Conservation (phyloP, 2,113 vertebrate genomes). For the Tamias sibiricus region DNA sequence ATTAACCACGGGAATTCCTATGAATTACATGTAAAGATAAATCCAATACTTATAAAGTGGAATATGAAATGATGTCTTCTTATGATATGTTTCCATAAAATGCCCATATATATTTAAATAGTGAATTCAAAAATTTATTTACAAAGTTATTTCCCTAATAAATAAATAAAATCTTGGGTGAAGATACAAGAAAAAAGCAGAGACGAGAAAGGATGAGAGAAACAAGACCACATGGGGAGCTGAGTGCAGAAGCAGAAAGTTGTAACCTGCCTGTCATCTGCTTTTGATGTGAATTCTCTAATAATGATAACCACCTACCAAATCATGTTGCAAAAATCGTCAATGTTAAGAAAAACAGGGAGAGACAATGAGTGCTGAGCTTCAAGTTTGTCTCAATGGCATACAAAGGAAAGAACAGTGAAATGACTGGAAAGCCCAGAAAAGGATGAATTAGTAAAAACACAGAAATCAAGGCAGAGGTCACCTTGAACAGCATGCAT, state of each 20-base stretch:
- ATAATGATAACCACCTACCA: no score
- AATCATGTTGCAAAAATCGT: not conserved
- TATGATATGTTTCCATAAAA: not conserved
- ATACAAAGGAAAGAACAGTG: not conserved
- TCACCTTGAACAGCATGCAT: accelerated
- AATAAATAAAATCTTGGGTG: no score
- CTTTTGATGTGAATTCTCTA: not conserved
- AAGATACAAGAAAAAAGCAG: no score
- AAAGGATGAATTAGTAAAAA: not conserved
- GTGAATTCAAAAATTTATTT: not conserved
- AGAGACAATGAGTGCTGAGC: not conserved
- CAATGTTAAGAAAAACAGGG: not conserved
- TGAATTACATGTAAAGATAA: not conserved
- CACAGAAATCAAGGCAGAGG: not conserved
- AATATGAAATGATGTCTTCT: not conserved
- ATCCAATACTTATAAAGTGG: not conserved
- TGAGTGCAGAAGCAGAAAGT: not conserved
- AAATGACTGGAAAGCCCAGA: not conserved
- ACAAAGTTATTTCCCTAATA: not conserved
- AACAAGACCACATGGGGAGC: not conserved
- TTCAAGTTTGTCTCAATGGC: not conserved
- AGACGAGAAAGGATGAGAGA: not conserved
- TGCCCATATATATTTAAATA: not conserved
- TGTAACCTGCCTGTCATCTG: not conserved
- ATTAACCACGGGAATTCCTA: not conserved